These are phyloP conservation scores for Drosophila mauritiana DNA, from an alignment of 1,140 invertebrate genomes.

Conservation along the genomic window DNA sequence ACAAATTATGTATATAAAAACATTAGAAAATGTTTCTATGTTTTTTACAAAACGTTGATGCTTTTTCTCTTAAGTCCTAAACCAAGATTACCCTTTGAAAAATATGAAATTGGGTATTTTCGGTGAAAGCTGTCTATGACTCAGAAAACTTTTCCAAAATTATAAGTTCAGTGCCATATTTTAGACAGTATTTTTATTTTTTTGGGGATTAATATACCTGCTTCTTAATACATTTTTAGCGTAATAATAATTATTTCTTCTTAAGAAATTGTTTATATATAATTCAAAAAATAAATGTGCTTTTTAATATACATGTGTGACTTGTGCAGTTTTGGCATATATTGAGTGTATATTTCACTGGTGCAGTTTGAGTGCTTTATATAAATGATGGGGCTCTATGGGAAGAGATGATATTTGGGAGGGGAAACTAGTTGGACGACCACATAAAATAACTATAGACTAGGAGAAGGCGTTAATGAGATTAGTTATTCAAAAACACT, in stretches of 20 bases:
- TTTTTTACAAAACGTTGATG: too few species aligned
- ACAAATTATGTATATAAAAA: too few species aligned
- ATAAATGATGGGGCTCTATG: conserved; percentile 26
- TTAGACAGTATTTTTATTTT: not conserved
- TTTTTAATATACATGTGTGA: conserved; percentile 47
- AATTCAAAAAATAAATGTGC: conserved; percentile 26
- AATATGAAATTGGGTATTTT: too few species aligned
- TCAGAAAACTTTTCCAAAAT: too few species aligned
- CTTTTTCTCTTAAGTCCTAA: too few species aligned
- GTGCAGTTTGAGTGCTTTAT: conserved; percentile 49
- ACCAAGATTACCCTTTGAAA: too few species aligned
- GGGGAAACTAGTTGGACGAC: conserved; percentile 11
- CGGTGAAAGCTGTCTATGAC: too few species aligned
- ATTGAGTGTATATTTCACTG: conserved; percentile 54
- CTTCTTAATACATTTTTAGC: too few species aligned
- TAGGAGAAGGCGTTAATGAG: not conserved
- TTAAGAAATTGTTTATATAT: not conserved
- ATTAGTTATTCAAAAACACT: not conserved
- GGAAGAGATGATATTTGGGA: conserved; percentile 10
- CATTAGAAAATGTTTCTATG: too few species aligned
- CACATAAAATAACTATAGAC: conserved; percentile 4
- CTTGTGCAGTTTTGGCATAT: conserved; percentile 61
- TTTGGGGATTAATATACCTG: too few species aligned
- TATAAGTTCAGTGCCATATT: not conserved
- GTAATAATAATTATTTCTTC: not conserved